Percentiles rank a stretch among this genome's conserved stretches.
phyloP scores from a whole-genome alignment of 2,797 vertebrate genomes.

The Smutsia gigantea region DNA sequence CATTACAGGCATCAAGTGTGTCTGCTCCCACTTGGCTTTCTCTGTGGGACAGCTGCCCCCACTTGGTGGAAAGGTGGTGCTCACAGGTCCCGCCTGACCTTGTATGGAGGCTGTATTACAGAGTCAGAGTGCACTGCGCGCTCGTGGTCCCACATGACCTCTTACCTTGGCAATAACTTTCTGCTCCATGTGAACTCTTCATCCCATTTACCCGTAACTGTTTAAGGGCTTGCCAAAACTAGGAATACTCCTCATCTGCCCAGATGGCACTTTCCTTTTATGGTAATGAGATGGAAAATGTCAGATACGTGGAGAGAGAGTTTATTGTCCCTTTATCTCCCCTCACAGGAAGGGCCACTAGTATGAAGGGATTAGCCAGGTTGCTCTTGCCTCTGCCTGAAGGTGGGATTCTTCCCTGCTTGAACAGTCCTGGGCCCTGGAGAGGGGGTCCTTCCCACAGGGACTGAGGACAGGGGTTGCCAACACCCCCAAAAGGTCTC shows the following conservation, averaged over 20 bases:
- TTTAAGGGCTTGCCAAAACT: not conserved
- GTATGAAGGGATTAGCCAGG: not conserved
- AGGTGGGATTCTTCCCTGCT: not conserved
- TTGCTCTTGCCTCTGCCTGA: not conserved
- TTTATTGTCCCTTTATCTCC: not conserved
- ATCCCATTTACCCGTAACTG: not conserved
- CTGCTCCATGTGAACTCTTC: not conserved
- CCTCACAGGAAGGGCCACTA: not conserved
- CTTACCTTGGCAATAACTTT: not conserved
- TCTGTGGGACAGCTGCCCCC: not conserved
- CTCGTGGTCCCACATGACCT: fast-evolving
- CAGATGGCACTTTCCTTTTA: not conserved
- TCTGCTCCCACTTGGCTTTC: not conserved
- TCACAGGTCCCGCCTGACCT: not conserved
- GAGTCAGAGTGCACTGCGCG: fast-evolving
- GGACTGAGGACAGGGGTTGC: not conserved
- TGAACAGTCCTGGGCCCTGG: not conserved
- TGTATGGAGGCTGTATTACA: not conserved
- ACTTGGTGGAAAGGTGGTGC: not conserved
- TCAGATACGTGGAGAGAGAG: not conserved
- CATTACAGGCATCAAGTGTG: not conserved
- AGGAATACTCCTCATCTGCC: not conserved
- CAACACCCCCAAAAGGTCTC: not conserved
- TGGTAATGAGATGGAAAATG: not conserved
- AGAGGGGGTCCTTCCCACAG: not conserved